Percentiles rank a stretch among this genome's conserved stretches.
phyloP scores from a whole-genome alignment of 2,888 invertebrate species.

The Caenorhabditis angaria region DNA sequence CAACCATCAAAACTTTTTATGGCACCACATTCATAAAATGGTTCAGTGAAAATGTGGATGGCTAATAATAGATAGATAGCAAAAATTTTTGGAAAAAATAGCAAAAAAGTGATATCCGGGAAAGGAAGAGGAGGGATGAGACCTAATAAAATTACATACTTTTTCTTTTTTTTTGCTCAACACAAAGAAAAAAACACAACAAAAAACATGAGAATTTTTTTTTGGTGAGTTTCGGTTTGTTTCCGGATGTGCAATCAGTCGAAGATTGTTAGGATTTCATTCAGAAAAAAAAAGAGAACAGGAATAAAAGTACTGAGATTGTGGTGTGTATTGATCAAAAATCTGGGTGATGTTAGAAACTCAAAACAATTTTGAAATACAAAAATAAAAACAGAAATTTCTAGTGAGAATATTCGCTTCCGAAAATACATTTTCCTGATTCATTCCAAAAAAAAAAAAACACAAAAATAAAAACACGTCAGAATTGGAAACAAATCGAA shows the following conservation, averaged over 20 bases:
- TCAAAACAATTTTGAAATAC: too few relatives aligned
- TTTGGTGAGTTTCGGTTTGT: background rate
- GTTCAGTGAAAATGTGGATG: background rate
- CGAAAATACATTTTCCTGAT: too few relatives aligned
- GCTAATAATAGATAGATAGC: background rate
- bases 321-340: too few relatives aligned
- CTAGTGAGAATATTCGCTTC: too few relatives aligned
- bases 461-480: too few relatives aligned
- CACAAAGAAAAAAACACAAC: background rate
- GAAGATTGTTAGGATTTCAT: background rate
- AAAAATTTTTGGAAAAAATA: background rate
- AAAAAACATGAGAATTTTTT: background rate
- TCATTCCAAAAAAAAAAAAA: too few relatives aligned
- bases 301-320: too few relatives aligned
- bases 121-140: too few relatives aligned
- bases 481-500: too few relatives aligned
- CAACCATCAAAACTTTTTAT: slow-evolving; percentile 6
- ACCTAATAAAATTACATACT: background rate
- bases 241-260: slow-evolving; percentile 4
- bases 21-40: background rate
- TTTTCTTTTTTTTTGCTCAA: background rate
- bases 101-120: background rate
- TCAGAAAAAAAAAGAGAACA: background rate
- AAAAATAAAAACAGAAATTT: too few relatives aligned
- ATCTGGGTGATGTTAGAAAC: background rate